These are phyloP conservation scores for Caradrina kadenii DNA, from an alignment of 2,888 invertebrate species.

Conservation along the genomic window DNA sequence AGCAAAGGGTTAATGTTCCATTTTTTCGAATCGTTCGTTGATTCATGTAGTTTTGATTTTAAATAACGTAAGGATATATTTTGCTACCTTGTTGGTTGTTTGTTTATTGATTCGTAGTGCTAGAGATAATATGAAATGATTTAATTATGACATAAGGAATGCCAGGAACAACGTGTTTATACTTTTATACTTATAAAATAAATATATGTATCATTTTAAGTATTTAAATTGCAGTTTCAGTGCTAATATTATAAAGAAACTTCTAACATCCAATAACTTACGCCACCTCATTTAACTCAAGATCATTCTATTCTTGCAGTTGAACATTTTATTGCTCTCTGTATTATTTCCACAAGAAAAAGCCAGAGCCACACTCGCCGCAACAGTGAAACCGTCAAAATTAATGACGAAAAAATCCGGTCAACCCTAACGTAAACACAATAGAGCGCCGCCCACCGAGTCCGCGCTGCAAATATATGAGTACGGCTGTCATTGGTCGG, in stretches of 20 bases:
- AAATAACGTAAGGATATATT: no score
- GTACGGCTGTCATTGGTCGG: constrained; percentile 68
- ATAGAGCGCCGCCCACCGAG: constrained; percentile 78
- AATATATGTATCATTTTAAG: no score
- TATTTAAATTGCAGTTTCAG: constrained; percentile 1
- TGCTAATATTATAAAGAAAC: constrained; percentile 1
- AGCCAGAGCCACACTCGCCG: not conserved
- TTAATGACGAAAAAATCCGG: constrained; percentile 33
- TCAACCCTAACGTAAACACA: constrained; percentile 69
- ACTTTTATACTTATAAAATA: no score
- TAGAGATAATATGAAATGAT: not conserved
- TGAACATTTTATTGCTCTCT: constrained; percentile 5
- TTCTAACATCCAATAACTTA: not conserved
- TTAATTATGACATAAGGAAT: no score
- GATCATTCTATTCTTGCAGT: constrained; percentile 20
- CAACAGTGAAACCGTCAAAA: constrained; percentile 39
- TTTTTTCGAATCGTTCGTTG: not conserved
- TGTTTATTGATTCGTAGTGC: not conserved
- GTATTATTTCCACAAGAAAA: constrained; percentile 23
- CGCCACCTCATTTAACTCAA: constrained; percentile 8
- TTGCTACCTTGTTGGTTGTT: not conserved
- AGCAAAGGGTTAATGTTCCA: not conserved
- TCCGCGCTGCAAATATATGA: constrained; percentile 74
- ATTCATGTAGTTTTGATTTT: no score
- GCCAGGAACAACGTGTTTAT: no score